phyloP scores from a whole-genome alignment of 2,888 invertebrate species.

The Lomographa bimaculata region DNA sequence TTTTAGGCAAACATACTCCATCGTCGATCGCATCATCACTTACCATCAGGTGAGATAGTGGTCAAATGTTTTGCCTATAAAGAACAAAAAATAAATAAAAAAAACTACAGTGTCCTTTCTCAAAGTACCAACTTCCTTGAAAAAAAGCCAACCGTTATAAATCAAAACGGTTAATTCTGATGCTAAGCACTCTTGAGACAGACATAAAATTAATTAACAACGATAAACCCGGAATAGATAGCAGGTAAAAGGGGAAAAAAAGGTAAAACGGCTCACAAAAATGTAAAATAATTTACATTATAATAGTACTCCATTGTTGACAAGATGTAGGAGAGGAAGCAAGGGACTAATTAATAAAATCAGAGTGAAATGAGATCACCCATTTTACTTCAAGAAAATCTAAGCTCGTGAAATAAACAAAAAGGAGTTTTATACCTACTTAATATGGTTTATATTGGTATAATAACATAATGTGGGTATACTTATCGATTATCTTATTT shows the following conservation, averaged over 20 bases:
- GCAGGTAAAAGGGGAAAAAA: conserved; percentile 16
- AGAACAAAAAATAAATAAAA: not conserved
- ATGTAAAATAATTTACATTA: conserved; percentile 45
- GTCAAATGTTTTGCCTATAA: no score
- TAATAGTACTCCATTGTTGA: conserved; percentile 41
- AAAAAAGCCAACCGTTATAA: conserved; percentile 23
- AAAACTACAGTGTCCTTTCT: not conserved
- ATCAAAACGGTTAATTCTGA: conserved; percentile 18
- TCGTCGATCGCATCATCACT: no score
- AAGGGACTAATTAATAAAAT: conserved; percentile 47
- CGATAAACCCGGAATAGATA: conserved; percentile 14
- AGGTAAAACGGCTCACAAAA: conserved; percentile 27
- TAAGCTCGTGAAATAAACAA: no score
- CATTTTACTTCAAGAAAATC: conserved; percentile 16
- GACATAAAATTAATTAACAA: conserved; percentile 28
- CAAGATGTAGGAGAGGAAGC: conserved; percentile 27
- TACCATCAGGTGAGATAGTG: no score
- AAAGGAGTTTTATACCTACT: no score
- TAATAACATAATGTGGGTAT: no score
- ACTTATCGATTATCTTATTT: no score
- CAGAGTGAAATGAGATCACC: conserved; percentile 38
- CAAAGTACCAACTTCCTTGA: not conserved
- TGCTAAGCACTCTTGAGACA: conserved; percentile 11
- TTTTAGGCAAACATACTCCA: no score
- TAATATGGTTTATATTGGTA: no score